Base-by-base conservation (phyloP, 2,113 vertebrate species). In the Burhinus bistriatus region DNA sequence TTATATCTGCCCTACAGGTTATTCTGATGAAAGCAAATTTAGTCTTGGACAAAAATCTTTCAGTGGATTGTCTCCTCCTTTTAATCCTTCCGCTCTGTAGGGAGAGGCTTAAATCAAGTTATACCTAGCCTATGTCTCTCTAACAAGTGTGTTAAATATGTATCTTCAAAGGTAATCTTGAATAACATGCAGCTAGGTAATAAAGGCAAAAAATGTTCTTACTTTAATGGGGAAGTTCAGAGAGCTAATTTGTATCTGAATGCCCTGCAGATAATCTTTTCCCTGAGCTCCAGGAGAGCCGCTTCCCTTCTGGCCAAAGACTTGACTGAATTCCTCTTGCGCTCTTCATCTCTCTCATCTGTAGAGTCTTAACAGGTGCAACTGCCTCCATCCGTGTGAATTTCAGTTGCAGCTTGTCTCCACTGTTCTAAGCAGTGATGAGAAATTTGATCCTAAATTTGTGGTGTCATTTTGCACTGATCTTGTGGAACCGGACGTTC, bases 1-100 rank as follows among this genome's bases (percentile, higher is more conserved):
- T 64, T 95, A 4, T 87, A 93, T 95, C 80, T 96, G 73, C 94
- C 94, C 91, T 89, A 21, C 66, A 83, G 93, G 77, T 94, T 93
- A 78, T 78, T 92, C 42, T 84, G 80, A 81, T 1, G 7, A 95
- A 92, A 93, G 66, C 27, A 87, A 70, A 88, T 96, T 69, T 51
- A 47, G 42, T 82, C n/a, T 92, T 89, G 40, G 69, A 25, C 51
- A 92, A 85, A 94, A 94, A 64, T 58, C 71, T 89, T 91, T 71
- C 70, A 83, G 34, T 58, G 18, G 27, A 7, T 64, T 91, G 23
- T 85, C 27, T 86, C 14, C 38, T 54, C 14, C 54, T 52, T 34
- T 64, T 26, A 69, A 83, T 71, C 44, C 26, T 78, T 32, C 47
- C 20, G 80, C 19, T 89, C 49, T 86, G 22, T 62, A 59, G 57